Evolutionary conservation across 2,113 vertebrate species (phyloP).

Genomic region (Esox niger): DNA sequence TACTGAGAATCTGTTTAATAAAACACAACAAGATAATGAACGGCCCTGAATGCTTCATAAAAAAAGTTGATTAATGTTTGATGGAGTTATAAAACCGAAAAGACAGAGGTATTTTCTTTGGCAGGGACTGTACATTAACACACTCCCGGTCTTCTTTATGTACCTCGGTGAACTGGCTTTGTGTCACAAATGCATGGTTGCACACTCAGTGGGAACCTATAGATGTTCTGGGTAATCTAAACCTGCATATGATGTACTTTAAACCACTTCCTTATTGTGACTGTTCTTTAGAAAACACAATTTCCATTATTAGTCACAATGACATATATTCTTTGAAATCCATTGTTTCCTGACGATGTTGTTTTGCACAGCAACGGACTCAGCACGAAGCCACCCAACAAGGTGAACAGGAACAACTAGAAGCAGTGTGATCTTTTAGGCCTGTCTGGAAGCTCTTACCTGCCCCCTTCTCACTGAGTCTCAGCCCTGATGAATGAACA

Average conservation of each 20-base stretch:
- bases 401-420: not conserved
- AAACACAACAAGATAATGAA: no score
- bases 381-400: not conserved
- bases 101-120: no score
- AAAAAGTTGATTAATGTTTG: no score
- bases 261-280: not conserved
- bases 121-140: no score
- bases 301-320: conserved; percentile 1
- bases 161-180: not conserved
- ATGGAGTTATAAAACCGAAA: no score
- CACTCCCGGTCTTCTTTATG: not conserved
- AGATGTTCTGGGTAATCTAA: not conserved
- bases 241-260: not conserved
- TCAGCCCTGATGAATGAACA: conserved; percentile 56
- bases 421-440: not conserved
- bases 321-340: not conserved
- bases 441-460: conserved; percentile 35
- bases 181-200: not conserved
- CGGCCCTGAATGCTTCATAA: no score
- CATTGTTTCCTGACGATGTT: not conserved
- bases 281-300: not conserved
- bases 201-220: not conserved
- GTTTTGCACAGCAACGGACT: not conserved
- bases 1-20: not conserved
- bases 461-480: conserved; percentile 19